Percentiles rank a stretch among this genome's conserved stretches.
These are phyloP conservation scores for Latheticus oryzae DNA, from an alignment of 2,888 invertebrate genomes.

Conservation along the genomic window DNA sequence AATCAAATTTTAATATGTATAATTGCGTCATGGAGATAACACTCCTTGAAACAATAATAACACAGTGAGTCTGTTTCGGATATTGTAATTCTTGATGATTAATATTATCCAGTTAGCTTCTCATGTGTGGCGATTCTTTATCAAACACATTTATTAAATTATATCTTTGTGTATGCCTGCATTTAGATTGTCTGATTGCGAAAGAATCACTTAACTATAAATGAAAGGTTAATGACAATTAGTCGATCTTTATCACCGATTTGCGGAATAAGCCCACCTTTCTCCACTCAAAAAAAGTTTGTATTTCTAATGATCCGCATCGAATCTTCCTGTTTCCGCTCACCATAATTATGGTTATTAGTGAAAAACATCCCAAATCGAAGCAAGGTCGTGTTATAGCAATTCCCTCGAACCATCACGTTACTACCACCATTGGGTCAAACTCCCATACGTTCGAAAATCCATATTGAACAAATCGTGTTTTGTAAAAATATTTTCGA, in stretches of 20 bases:
- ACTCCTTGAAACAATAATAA: slow-evolving; percentile 51
- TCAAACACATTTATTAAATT: slow-evolving; percentile 30
- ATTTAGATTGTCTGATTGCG: slow-evolving; percentile 28
- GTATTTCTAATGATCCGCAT: neutral
- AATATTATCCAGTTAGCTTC: slow-evolving; percentile 41
- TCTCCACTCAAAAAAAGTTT: neutral
- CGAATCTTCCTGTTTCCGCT: slow-evolving; percentile 1
- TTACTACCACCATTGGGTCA: neutral
- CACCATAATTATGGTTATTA: slow-evolving; percentile 6
- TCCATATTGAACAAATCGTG: too few species aligned
- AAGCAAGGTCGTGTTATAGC: neutral
- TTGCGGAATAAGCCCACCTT: slow-evolving; percentile 8
- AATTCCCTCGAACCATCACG: slow-evolving; percentile 7
- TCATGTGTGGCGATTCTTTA: slow-evolving; percentile 42
- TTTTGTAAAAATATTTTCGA: slow-evolving; percentile 27
- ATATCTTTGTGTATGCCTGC: slow-evolving; percentile 20
- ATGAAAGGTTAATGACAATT: slow-evolving; percentile 31
- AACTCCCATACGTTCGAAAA: slow-evolving; percentile 1
- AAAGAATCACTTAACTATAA: slow-evolving; percentile 19
- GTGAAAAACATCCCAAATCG: neutral
- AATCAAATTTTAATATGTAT: slow-evolving; percentile 54
- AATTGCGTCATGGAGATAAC: slow-evolving; percentile 53
- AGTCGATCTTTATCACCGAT: slow-evolving; percentile 19
- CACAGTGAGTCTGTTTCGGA: slow-evolving; percentile 31
- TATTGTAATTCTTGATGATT: slow-evolving; percentile 42